Base-by-base conservation (phyloP, 2,888 invertebrate genomes). In the Elysia crispata region DNA sequence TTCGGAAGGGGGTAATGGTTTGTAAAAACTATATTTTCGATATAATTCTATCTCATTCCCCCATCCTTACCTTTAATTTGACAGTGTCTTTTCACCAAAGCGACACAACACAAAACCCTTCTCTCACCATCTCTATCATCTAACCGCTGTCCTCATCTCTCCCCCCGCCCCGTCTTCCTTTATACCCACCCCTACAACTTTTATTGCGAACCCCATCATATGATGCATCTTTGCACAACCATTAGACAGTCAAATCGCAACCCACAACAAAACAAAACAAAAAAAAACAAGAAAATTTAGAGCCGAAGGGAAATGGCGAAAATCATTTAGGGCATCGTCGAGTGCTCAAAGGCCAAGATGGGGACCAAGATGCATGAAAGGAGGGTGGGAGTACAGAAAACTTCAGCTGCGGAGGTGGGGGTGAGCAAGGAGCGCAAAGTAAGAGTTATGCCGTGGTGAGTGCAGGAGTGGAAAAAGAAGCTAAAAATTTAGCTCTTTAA, bases 81-180 rank as follows among this genome's bases (percentile, higher is more conserved):
- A 6, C 11, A 3, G 11, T 64, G 30, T 15, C 15, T 23, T 23
- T 64, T 64, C 57, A 18, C 23, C 60, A 23, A 25, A 30, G 64
- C 69, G 30, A 49, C 31, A 33, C 15, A 23, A 49, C 31, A 33
- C 15, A 31, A 57, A 50, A 30, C 41, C 30, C 49, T 62, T 25
- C 49, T 50, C 49, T 20, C 50, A 41, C 60, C 33, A 30, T 25
- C 11, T 60, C 41, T 30, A 54, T 31, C 23, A 13, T 49, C 49
- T 50, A 67, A n/a, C 6, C n/a, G 18, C 1, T 60, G 62, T 64
- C 11, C 78, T 20, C 60, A 60, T 31, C 70, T 62, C 66, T 49
- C 30, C 33, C 49, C n/a, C 23, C 57, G 18, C 23, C 74, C 74
- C 25, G 28, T 30, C n/a, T 28, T 49, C 18, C 15, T 20, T n/a